Conservation (phyloP, 2,888 invertebrate species). For the Epicampocera succincta region DNA sequence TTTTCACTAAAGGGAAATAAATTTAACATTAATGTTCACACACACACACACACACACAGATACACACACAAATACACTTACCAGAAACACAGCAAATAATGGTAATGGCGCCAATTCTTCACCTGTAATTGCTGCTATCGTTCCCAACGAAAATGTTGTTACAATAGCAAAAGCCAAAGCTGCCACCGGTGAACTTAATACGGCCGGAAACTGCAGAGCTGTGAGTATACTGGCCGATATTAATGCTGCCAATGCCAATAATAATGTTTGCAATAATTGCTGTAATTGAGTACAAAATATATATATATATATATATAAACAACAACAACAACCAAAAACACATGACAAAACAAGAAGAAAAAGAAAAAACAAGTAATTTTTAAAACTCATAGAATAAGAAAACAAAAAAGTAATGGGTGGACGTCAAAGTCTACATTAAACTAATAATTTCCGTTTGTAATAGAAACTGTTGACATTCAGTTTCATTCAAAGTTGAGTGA, state of each 20-base stretch:
- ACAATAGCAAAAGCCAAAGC: conserved; percentile 81
- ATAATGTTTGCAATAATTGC: conserved; percentile 76
- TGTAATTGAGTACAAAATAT: conserved; percentile 68
- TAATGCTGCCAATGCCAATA: conserved; percentile 77
- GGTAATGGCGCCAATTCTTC: conserved; percentile 82
- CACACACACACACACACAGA: neutral
- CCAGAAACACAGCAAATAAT: conserved; percentile 89
- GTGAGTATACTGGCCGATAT: conserved; percentile 80
- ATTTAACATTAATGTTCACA: conserved; percentile 1
- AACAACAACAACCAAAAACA: conserved; percentile 27
- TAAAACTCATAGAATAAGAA: neutral
- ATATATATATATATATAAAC: neutral
- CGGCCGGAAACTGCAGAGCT: conserved; percentile 81
- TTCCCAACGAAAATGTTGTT: conserved; percentile 80
- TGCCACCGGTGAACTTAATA: conserved; percentile 80
- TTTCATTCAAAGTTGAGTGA: neutral
- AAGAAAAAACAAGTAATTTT: conserved; percentile 3
- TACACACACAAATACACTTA: conserved; percentile 76
- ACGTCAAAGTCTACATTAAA: conserved; percentile 4
- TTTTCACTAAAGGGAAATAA: neutral
- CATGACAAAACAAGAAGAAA: too few species aligned
- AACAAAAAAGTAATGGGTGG: neutral
- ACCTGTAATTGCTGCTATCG: conserved; percentile 80
- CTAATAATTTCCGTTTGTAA: conserved; percentile 19
- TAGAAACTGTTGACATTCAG: neutral